phyloP scores from a whole-genome alignment of 2,113 vertebrate genomes.

The Perca flavescens region DNA sequence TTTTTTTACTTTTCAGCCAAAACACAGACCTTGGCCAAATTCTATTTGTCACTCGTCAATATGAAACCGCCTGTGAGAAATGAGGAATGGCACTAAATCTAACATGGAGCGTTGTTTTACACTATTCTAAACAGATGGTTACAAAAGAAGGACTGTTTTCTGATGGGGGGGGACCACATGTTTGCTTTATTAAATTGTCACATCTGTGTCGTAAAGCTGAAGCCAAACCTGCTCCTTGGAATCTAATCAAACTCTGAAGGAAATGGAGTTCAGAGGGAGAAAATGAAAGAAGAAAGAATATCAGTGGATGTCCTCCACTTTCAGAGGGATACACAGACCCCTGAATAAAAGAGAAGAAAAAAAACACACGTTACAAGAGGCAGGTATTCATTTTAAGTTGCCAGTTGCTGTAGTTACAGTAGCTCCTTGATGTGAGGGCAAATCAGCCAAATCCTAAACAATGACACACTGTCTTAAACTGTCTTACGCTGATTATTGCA shows the following conservation, averaged over 20 bases:
- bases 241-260: slow-evolving; percentile 7
- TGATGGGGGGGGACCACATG: slow-evolving; percentile 37
- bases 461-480: too few species aligned
- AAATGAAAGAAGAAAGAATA: slow-evolving; percentile 26
- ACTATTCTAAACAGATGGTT: slow-evolving; percentile 76
- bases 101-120: slow-evolving; percentile 51
- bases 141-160: slow-evolving; percentile 69
- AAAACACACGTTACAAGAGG: slow-evolving; percentile 20
- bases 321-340: slow-evolving; percentile 30
- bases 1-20: slow-evolving; percentile 35
- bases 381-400: neutral
- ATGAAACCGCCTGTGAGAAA: slow-evolving; percentile 57
- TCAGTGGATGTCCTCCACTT: slow-evolving; percentile 34
- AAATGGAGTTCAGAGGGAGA: slow-evolving; percentile 38
- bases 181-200: slow-evolving; percentile 78
- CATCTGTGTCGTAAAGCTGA: slow-evolving; percentile 68
- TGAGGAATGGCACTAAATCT: slow-evolving; percentile 62
- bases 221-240: slow-evolving; percentile 58
- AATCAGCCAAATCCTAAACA: neutral
- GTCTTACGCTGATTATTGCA: too few species aligned
- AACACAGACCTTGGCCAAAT: slow-evolving; percentile 45
- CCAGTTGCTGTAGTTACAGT: slow-evolving; percentile 5
- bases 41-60: slow-evolving; percentile 42
- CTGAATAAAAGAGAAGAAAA: slow-evolving; percentile 1
- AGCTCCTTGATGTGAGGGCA: neutral